Evolutionary conservation across 1,140 invertebrate species (phyloP).

Genomic region (Cyclargus thomasi): DNA sequence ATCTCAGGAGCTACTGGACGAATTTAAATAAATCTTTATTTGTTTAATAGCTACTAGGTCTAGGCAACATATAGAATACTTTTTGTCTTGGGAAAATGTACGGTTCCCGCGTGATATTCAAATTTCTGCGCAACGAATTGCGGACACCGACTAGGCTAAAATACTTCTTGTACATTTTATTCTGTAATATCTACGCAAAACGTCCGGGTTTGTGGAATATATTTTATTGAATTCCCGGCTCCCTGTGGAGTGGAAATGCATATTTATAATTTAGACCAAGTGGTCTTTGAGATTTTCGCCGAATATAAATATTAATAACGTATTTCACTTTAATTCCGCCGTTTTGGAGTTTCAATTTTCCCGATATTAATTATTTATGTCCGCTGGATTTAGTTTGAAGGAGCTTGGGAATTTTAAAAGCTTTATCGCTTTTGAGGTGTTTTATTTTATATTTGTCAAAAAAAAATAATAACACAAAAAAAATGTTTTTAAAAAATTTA

Average conservation of each 20-base stretch:
- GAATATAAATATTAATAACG: conserved; percentile 13
- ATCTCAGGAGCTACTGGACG: too few relatives aligned
- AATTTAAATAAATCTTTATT: too few relatives aligned
- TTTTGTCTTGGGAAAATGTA: too few relatives aligned
- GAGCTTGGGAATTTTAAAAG: neutral
- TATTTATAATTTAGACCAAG: conserved; percentile 9
- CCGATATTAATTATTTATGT: neutral
- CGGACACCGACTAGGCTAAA: too few relatives aligned
- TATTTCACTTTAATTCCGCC: conserved; percentile 6
- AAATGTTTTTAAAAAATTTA: too few relatives aligned
- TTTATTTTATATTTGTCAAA: too few relatives aligned
- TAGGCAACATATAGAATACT: too few relatives aligned
- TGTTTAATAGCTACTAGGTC: too few relatives aligned
- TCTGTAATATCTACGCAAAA: neutral
- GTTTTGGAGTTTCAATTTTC: conserved; percentile 1
- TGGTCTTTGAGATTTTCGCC: conserved; percentile 9
- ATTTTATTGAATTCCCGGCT: conserved; percentile 3
- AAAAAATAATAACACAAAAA: too few relatives aligned
- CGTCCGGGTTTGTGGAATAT: neutral
- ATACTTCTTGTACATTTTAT: neutral
- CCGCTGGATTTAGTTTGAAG: neutral
- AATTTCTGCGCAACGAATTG: too few relatives aligned
- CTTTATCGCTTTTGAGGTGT: too few relatives aligned
- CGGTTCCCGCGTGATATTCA: too few relatives aligned
- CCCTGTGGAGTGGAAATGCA: conserved; percentile 8